These are phyloP conservation scores for Polypterus senegalus DNA, from an alignment of 2,113 vertebrate genomes.

Conservation along the genomic window DNA sequence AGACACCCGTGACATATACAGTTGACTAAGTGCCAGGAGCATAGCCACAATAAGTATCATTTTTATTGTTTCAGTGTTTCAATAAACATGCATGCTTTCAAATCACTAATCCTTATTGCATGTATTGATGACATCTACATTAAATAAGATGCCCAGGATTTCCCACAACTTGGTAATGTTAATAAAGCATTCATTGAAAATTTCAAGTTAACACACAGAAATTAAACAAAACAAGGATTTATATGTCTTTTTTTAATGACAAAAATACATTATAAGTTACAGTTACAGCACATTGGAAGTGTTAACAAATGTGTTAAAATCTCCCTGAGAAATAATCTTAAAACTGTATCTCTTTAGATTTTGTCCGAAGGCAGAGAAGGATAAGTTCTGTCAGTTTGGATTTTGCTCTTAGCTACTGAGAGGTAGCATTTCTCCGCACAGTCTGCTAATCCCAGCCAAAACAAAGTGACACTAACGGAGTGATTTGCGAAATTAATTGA, in stretches of 20 bases:
- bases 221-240: neutral
- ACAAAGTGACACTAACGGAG: constrained; percentile 35
- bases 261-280: too few species aligned
- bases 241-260: neutral
- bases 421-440: constrained; percentile 22
- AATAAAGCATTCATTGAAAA: too few species aligned
- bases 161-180: too few species aligned
- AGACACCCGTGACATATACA: too few species aligned
- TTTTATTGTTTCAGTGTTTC: too few species aligned
- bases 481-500: constrained; percentile 41
- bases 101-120: too few species aligned
- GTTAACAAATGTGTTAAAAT: constrained; percentile 31
- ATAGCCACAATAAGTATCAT: too few species aligned
- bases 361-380: constrained; percentile 18
- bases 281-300: constrained; percentile 25
- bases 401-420: constrained; percentile 15
- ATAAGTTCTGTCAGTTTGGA: constrained; percentile 35
- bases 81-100: too few species aligned
- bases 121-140: too few species aligned
- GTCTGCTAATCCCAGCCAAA: constrained; percentile 33
- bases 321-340: constrained; percentile 25
- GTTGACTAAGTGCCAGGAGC: too few species aligned
- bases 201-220: too few species aligned
- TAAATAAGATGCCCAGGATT: too few species aligned
- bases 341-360: constrained; percentile 11